Percentiles rank a stretch among this genome's conserved stretches.
Conservation (phyloP, 2,797 vertebrate species). For the Jordanella pulchra region DNA sequence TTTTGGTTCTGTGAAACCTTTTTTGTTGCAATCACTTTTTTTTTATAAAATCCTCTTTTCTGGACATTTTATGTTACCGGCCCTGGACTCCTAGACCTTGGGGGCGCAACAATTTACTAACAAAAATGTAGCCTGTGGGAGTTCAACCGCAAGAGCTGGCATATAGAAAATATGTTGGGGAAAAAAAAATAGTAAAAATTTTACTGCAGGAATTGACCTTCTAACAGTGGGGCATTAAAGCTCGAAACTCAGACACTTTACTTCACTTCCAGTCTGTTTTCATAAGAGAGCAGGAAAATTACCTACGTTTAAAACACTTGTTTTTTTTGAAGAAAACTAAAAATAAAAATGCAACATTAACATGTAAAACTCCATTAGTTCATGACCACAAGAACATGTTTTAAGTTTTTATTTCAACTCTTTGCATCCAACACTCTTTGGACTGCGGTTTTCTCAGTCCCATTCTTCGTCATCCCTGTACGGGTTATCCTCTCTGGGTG, state of each 20-base stretch:
- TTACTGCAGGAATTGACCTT: no score
- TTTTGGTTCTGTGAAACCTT: no score
- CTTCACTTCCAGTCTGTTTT: not conserved
- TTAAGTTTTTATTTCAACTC: not conserved
- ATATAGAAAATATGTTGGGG: no score
- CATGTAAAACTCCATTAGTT: slow-evolving; percentile 7
- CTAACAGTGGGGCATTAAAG: not conserved
- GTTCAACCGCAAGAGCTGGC: no score
- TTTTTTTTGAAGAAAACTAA: slow-evolving; percentile 8
- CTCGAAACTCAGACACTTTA: not conserved
- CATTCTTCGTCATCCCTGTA: slow-evolving; percentile 89
- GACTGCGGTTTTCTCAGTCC: slow-evolving; percentile 78
- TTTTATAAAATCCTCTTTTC: no score
- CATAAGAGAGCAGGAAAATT: not conserved
- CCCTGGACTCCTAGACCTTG: no score
- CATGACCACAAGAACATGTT: slow-evolving; percentile 15
- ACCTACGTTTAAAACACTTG: not conserved
- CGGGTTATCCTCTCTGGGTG: slow-evolving; percentile 86
- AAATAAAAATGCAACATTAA: slow-evolving; percentile 14
- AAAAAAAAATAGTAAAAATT: no score
- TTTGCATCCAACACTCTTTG: slow-evolving; percentile 6
- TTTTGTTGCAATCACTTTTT: no score
- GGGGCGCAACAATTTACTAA: no score
- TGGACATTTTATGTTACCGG: no score
- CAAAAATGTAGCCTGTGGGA: no score